Evolutionary conservation across 2,888 invertebrate species (phyloP), one percentile per base, ranked within the genome.

Genomic region (Leptinotarsa tumamoca): DNA sequence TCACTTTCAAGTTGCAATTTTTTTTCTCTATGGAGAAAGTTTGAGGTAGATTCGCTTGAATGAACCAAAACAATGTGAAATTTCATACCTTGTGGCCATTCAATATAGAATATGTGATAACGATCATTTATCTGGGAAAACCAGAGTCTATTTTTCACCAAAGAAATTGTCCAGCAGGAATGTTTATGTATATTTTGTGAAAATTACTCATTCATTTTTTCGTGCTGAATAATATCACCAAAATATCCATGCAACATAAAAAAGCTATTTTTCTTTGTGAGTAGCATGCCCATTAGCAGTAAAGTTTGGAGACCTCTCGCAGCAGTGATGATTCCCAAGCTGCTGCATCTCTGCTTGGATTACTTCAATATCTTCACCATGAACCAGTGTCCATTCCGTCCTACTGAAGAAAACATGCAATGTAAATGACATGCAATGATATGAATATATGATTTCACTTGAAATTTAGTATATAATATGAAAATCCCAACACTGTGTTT

Each of bases 381-480:
- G 52, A 27, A 79, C 73, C 67, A 79, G 50, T 15, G 79, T 79
- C 79, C 79, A 79, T 74, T 79, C 79, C 18, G 79, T 63, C 67
- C 79, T 79, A 71, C 78, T 78, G 63, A 63, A 63, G 71, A 68
- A 75, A 73, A 78, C 72, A 77, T 73, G 67, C 67, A 68, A 74
- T 33, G 43, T 33, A 43, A 63, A 43, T 33, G 27, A 33, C 63
- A 63, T 33, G 63, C 63, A n/a, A 33, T 63, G 63, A 43, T 15
- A 21, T 21, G n/a, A 52, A 52, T 23, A 14, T 14, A 58, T 58
- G 58, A 58, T 58, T 58, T 58, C 23, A 58, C 13, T 14, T 14
- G 14, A 21, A 7, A 7, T 54, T 18, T 0, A 43, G 3, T 43
- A 43, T 43, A 10, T 10, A 43, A 43, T 43, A 10, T 43, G 10